Conservation (phyloP, 2,113 vertebrate species). For the Ardeotis arabs region DNA sequence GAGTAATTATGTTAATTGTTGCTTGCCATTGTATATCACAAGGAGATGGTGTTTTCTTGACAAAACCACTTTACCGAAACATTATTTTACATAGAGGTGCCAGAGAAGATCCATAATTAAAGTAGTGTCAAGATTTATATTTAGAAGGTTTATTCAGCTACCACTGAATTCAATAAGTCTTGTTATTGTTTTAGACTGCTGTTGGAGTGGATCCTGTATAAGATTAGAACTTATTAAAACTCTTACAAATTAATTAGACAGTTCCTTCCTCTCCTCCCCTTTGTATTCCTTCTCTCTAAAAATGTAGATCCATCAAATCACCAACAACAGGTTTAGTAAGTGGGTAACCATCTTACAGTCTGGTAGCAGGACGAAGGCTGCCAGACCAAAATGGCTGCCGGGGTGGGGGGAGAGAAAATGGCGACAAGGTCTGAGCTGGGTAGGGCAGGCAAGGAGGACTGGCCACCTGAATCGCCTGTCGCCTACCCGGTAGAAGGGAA, state of each 20-base stretch:
- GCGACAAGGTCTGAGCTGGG: no score
- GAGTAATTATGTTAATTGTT: constrained; percentile 47
- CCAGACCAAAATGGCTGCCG: no score
- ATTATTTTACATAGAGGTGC: neutral
- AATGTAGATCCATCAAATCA: neutral
- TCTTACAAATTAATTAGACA: neutral
- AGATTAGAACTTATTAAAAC: neutral
- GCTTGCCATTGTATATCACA: neutral
- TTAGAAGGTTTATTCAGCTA: neutral
- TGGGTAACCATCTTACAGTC: neutral
- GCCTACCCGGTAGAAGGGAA: no score
- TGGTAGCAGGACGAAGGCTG: neutral
- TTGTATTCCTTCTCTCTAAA: neutral
- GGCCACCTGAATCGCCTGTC: no score
- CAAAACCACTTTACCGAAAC: neutral
- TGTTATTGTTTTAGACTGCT: neutral
- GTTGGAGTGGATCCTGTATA: neutral
- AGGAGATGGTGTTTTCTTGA: neutral
- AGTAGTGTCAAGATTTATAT: neutral
- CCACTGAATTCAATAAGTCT: neutral
- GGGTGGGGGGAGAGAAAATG: no score
- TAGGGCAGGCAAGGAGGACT: no score
- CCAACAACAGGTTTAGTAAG: neutral
- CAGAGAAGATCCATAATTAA: neutral
- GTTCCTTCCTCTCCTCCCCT: neutral